Percentiles rank a stretch among this genome's conserved stretches.
Conservation (phyloP, 2,113 vertebrate species). For the Hyla sarda region DNA sequence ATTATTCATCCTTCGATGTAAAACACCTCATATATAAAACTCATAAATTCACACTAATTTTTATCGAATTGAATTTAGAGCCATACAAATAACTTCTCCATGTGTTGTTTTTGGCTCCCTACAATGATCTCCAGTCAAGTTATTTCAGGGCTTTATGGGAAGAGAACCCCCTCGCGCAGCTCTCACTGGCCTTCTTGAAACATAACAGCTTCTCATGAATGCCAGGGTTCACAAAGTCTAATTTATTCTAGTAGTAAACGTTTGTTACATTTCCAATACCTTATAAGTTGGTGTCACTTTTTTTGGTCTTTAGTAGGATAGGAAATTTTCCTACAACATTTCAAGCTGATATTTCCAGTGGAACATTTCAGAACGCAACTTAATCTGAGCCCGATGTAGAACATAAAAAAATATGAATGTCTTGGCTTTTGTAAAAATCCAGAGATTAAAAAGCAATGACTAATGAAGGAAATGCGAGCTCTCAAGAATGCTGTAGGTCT, state of each 20-base stretch:
- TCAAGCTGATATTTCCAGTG: slow-evolving; percentile 26
- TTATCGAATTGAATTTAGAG: neutral
- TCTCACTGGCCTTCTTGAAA: neutral
- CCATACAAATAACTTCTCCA: neutral
- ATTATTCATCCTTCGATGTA: neutral
- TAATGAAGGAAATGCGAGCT: slow-evolving; percentile 31
- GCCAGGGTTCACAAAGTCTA: neutral
- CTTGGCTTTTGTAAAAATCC: slow-evolving; percentile 32
- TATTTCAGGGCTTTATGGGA: neutral
- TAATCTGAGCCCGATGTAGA: neutral
- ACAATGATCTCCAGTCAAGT: neutral
- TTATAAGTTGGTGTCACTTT: neutral
- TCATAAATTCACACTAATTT: neutral
- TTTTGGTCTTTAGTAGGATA: neutral
- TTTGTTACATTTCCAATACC: slow-evolving; percentile 6
- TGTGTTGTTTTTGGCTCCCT: neutral
- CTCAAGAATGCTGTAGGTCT: slow-evolving; percentile 25
- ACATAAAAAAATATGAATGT: slow-evolving; percentile 22
- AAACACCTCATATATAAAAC: neutral
- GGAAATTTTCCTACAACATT: slow-evolving; percentile 29
- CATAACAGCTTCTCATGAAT: neutral
- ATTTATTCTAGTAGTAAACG: neutral
- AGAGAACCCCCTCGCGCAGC: neutral
- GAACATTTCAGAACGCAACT: slow-evolving; percentile 10
- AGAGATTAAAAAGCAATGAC: slow-evolving; percentile 36